Conservation (phyloP, 2,888 invertebrate species). For the Teleogryllus oceanicus region DNA sequence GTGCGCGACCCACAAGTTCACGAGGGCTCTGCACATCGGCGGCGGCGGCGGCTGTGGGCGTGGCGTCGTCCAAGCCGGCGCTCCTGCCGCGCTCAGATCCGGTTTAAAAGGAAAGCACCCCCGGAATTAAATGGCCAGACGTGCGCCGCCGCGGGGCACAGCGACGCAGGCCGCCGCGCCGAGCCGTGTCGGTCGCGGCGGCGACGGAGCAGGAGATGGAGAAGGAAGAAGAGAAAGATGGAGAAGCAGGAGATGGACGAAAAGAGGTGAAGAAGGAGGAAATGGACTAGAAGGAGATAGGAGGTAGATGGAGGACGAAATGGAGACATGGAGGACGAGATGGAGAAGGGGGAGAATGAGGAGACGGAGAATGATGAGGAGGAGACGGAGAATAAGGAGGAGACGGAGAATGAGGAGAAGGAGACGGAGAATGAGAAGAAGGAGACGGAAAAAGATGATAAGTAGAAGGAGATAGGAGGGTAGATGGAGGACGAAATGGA, state of each 20-base stretch:
- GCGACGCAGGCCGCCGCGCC: background rate
- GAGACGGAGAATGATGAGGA: background rate
- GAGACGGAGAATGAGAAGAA: too few species aligned
- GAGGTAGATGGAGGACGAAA: too few species aligned
- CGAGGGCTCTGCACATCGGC: too few species aligned
- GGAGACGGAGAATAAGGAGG: background rate
- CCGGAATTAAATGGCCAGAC: conserved; percentile 10
- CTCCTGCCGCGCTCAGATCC: background rate
- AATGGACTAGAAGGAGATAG: too few species aligned
- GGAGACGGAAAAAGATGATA: too few species aligned
- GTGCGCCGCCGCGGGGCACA: conserved; percentile 7
- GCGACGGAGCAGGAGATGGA: background rate
- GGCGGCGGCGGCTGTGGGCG: conserved; percentile 1
- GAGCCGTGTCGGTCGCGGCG: background rate
- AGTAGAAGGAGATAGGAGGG: too few species aligned
- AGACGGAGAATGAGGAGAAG: background rate
- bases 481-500: background rate
- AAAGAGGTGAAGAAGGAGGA: too few species aligned
- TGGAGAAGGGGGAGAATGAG: background rate
- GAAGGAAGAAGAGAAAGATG: background rate
- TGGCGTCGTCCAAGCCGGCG: background rate
- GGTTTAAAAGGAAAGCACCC: conserved; percentile 18
- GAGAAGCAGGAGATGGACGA: background rate
- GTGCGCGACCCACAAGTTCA: too few species aligned
- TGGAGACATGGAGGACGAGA: too few species aligned